phyloP scores from a whole-genome alignment of 2,888 invertebrate species.

The Ametastegia equiseti region DNA sequence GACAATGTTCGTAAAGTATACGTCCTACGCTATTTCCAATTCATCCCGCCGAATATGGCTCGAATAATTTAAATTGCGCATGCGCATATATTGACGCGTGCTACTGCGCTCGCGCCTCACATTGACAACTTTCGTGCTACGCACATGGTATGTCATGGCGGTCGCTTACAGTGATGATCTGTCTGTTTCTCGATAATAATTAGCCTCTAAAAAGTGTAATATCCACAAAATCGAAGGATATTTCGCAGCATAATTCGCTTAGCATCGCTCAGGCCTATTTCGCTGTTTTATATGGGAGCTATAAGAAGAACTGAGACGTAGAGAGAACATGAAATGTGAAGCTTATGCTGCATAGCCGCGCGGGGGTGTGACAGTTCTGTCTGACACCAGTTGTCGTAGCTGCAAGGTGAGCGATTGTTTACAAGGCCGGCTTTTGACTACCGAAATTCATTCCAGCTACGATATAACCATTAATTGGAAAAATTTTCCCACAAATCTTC shows the following conservation, averaged over 20 bases:
- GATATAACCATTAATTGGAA: not conserved
- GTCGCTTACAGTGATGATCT: conserved; percentile 30
- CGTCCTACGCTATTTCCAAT: not conserved
- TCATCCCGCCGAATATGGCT: not conserved
- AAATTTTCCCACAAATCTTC: no score
- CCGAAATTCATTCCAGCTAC: not conserved
- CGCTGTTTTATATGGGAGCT: not conserved
- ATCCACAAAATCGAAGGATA: not conserved
- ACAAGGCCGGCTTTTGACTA: conserved; percentile 13
- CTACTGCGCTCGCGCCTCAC: not conserved
- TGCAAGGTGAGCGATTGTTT: conserved; percentile 40
- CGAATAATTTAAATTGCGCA: not conserved
- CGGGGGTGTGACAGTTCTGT: conserved; percentile 61
- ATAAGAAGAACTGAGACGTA: not conserved
- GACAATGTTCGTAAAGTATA: no score
- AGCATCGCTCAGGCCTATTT: not conserved
- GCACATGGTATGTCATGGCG: conserved; percentile 56
- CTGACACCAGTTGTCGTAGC: conserved; percentile 14
- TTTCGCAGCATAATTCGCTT: not conserved
- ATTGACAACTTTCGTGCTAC: conserved; percentile 42
- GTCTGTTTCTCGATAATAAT: not conserved
- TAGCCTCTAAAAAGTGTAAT: not conserved
- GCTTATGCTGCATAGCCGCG: conserved; percentile 51
- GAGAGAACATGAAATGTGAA: conserved; percentile 25
- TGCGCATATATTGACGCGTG: not conserved